Evolutionary conservation across 2,797 vertebrate genomes (phyloP).

Genomic region (Helarctos malayanus): DNA sequence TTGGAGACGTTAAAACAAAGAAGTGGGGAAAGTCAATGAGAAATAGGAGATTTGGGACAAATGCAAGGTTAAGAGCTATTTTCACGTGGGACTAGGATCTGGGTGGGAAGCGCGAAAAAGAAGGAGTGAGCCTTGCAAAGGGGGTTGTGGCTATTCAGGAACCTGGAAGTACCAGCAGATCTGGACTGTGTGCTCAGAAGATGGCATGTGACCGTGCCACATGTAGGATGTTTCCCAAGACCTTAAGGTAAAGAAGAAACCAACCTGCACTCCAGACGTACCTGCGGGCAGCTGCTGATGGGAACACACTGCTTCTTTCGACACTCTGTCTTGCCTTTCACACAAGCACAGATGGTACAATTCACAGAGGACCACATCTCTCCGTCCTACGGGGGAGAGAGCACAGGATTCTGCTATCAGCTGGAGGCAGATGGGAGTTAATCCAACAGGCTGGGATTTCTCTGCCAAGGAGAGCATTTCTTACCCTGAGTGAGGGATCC

Average conservation of each 20-base stretch:
- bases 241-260: slow-evolving; percentile 36
- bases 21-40: background rate
- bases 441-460: background rate
- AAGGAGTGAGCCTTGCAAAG: background rate
- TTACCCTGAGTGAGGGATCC: slow-evolving; percentile 69
- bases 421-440: slow-evolving; percentile 73
- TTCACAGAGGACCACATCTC: slow-evolving; percentile 99
- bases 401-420: slow-evolving; percentile 83
- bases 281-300: slow-evolving; percentile 95
- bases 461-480: slow-evolving; percentile 73
- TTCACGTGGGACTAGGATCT: background rate
- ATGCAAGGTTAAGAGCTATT: background rate
- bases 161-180: background rate
- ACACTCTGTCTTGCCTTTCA: slow-evolving; percentile 95
- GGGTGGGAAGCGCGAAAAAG: background rate
- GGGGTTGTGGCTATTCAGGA: background rate
- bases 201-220: background rate
- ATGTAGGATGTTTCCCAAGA: background rate
- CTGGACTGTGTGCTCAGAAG: background rate
- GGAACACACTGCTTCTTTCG: slow-evolving; percentile 96
- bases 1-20: background rate
- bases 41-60: background rate
- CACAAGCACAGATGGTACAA: slow-evolving; percentile 97
- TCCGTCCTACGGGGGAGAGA: slow-evolving; percentile 92
- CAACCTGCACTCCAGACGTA: slow-evolving; percentile 79